Evolutionary conservation across 1,140 invertebrate species (phyloP).

Genomic region (Drosophila simulans): DNA sequence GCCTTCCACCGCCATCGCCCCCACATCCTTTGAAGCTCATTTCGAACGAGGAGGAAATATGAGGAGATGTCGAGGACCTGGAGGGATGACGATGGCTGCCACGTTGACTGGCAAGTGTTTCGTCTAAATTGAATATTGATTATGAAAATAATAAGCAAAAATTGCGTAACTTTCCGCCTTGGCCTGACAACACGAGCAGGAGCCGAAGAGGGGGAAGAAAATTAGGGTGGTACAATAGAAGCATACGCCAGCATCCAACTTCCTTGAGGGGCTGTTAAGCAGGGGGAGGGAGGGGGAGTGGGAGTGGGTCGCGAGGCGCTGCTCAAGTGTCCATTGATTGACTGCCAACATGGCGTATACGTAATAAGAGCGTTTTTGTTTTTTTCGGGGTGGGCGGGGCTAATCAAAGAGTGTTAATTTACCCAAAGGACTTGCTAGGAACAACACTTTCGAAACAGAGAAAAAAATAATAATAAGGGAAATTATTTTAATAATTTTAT

Average conservation of each 20-base stretch:
- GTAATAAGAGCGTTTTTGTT: slow-evolving; percentile 70
- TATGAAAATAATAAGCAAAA: slow-evolving; percentile 83
- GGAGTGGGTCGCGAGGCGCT: slow-evolving; percentile 28
- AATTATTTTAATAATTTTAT: no score
- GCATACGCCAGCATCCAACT: slow-evolving; percentile 40
- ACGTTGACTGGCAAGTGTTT: slow-evolving; percentile 72
- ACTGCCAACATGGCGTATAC: slow-evolving; percentile 80
- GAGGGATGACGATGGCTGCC: slow-evolving; percentile 26
- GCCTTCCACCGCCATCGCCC: neutral
- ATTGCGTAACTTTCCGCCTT: slow-evolving; percentile 79
- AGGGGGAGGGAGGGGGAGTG: neutral
- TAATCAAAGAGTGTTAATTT: slow-evolving; percentile 83
- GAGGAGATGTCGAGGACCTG: slow-evolving; percentile 21
- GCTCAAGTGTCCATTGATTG: slow-evolving; percentile 81
- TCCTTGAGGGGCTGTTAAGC: neutral
- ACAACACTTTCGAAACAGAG: slow-evolving; percentile 27
- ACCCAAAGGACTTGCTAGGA: slow-evolving; percentile 69
- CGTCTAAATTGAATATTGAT: slow-evolving; percentile 81
- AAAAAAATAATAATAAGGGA: neutral
- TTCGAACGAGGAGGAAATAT: slow-evolving; percentile 43
- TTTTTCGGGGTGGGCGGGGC: slow-evolving; percentile 32
- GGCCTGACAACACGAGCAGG: slow-evolving; percentile 64
- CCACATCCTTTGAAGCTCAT: slow-evolving; percentile 66
- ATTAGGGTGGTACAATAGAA: slow-evolving; percentile 11
- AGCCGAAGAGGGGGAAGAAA: neutral